Evolutionary conservation across 2,888 invertebrate genomes (phyloP), one percentile per base, ranked within the genome.

Genomic region (Notocelia uddmanniana): DNA sequence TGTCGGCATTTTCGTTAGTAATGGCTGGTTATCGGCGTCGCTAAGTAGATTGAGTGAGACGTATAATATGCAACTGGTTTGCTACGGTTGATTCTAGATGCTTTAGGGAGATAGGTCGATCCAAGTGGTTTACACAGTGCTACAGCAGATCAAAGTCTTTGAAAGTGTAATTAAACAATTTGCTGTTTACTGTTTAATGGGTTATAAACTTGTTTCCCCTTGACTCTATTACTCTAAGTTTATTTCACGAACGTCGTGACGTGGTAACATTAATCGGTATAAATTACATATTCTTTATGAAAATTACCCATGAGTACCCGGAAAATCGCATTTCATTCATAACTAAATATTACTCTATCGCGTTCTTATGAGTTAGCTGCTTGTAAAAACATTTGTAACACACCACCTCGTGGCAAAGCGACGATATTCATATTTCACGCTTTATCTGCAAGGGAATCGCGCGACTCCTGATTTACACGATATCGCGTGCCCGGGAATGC

Each of bases 1-100:
- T 89, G 90, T 88, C 92, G 92, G 90, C 90, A 81, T 89, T 89
- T 89, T 87, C 88, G 86, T 89, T 88, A 88, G 89, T 89, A 88
- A 89, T 88, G 87, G 88, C 86, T 85, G 85, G 89, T 89, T 92
- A 91, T 92, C 92, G 87, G 89, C 89, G 91, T 54, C 64, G 87
- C 87, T 85, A 85, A 89, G 89, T 89, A 90, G 89, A 90, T 91
- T 84, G 87, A 89, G 88, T 89, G 85, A 90, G 89, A 89, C 87
- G 89, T 88, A 83, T 89, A 85, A 80, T 82, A 83, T 81, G 75
- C 74, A 78, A 79, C 79, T 84, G 87, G 87, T 88, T 87, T 81
- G 81, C 81, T 83, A 77, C 82, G 81, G 80, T 80, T 83, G 83
- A 82, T 83, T 85, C 85, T 85, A 81, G 87, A 81, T 80, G 82